phyloP scores from a whole-genome alignment of 2,888 invertebrate species.

The Muschampia plurimacula region DNA sequence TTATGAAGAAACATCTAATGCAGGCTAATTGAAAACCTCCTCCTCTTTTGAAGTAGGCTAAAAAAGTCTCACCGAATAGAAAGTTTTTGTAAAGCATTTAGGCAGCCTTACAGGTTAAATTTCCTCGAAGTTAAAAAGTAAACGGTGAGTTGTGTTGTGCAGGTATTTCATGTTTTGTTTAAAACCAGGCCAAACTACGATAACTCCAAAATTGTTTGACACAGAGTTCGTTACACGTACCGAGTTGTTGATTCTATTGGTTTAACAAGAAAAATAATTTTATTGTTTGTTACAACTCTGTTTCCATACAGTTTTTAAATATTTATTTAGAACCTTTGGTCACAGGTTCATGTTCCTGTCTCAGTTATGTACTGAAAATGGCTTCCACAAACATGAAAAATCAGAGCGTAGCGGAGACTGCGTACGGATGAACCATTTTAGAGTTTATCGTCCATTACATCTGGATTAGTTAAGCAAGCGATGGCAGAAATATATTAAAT shows the following conservation, averaged over 20 bases:
- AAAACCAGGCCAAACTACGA: conserved; percentile 7
- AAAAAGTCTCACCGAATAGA: not conserved
- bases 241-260: not conserved
- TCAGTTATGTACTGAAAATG: no score
- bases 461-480: no score
- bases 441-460: no score
- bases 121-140: not conserved
- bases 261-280: not conserved
- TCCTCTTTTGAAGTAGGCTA: not conserved
- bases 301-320: not conserved
- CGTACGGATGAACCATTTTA: no score
- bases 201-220: conserved; percentile 8
- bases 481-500: no score
- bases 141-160: not conserved
- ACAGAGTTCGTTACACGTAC: conserved; percentile 5
- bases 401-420: no score
- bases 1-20: no score
- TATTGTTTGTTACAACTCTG: not conserved
- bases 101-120: not conserved
- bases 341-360: no score
- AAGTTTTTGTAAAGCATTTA: not conserved
- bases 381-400: no score
- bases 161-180: conserved; percentile 10
- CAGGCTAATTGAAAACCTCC: no score
- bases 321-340: no score